Conservation (phyloP, 2,113 vertebrate species). For the Periophthalmodon schlosseri region DNA sequence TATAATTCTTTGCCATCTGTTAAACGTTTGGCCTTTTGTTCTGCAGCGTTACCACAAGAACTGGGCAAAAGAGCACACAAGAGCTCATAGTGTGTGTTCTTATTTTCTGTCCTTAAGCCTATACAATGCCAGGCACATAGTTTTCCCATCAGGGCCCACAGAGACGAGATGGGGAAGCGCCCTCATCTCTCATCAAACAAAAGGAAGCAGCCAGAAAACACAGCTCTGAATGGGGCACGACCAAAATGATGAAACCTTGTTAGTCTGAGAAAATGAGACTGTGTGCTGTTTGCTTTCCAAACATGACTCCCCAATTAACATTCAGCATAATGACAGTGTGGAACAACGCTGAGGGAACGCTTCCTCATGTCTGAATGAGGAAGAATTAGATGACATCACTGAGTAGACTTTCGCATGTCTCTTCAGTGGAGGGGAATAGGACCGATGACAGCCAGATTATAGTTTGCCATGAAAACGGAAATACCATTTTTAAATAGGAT, state of each 20-base stretch:
- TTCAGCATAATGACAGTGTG: conserved; percentile 59
- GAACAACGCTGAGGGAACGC: conserved; percentile 48
- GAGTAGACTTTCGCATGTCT: conserved; percentile 7
- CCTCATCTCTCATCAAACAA: conserved; percentile 63
- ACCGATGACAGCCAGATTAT: too few relatives aligned
- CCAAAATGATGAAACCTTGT: conserved; percentile 58
- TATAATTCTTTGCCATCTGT: conserved; percentile 37
- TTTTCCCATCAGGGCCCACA: conserved; percentile 51
- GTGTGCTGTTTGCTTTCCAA: conserved; percentile 45
- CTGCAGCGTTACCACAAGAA: conserved; percentile 21
- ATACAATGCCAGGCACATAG: conserved; percentile 52
- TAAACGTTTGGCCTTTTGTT: conserved; percentile 38
- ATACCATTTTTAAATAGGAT: not conserved
- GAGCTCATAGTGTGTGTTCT: conserved; percentile 33
- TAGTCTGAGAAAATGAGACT: conserved; percentile 46
- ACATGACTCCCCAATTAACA: conserved; percentile 59
- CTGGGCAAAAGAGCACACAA: conserved; percentile 42
- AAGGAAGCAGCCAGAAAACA: conserved; percentile 50
- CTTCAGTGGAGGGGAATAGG: not conserved
- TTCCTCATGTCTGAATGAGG: conserved; percentile 28
- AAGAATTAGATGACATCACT: conserved; percentile 10
- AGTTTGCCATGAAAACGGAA: not conserved
- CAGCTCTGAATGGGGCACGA: conserved; percentile 47
- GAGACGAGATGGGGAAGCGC: conserved; percentile 19
- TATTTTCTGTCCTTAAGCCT: conserved; percentile 33